Conservation (phyloP, 1,140 invertebrate species). For the Drosophila quadrilineata region DNA sequence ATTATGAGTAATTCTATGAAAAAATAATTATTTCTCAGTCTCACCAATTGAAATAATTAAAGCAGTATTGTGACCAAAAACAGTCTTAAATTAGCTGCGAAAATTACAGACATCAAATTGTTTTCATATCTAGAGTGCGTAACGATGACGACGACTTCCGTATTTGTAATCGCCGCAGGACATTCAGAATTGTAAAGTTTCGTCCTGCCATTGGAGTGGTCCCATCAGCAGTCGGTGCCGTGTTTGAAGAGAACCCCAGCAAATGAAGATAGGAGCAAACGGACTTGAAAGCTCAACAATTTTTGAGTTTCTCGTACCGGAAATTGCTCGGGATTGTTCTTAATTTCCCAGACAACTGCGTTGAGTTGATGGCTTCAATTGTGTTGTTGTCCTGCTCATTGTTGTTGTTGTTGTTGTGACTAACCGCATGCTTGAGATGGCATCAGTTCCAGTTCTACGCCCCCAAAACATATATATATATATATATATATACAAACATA, state of each 20-base stretch:
- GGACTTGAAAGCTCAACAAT: constrained; percentile 55
- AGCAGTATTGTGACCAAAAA: no score
- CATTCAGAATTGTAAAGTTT: constrained; percentile 25
- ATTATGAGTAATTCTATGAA: background rate
- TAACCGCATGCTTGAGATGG: constrained; percentile 73
- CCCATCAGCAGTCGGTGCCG: constrained; percentile 34
- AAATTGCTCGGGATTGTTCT: constrained; percentile 77
- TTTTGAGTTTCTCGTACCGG: constrained; percentile 71
- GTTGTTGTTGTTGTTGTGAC: constrained; percentile 31
- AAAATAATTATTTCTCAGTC: no score
- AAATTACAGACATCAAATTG: background rate
- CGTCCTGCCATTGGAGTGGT: constrained; percentile 6
- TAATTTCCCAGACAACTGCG: constrained; percentile 74
- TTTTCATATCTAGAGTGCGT: background rate
- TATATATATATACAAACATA: no score
- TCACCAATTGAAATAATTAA: no score
- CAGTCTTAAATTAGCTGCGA: background rate
- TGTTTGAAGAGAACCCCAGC: background rate
- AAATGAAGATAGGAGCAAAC: no score
- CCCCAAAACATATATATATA: constrained; percentile 16
- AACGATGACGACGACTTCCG: constrained; percentile 32
- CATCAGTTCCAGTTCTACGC: constrained; percentile 50
- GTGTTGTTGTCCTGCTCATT: constrained; percentile 17
- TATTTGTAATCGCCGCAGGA: constrained; percentile 31
- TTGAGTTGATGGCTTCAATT: constrained; percentile 36